Base-by-base conservation (phyloP, 64 coral and sea anemone species). In the Actinia tenebrosa region DNA sequence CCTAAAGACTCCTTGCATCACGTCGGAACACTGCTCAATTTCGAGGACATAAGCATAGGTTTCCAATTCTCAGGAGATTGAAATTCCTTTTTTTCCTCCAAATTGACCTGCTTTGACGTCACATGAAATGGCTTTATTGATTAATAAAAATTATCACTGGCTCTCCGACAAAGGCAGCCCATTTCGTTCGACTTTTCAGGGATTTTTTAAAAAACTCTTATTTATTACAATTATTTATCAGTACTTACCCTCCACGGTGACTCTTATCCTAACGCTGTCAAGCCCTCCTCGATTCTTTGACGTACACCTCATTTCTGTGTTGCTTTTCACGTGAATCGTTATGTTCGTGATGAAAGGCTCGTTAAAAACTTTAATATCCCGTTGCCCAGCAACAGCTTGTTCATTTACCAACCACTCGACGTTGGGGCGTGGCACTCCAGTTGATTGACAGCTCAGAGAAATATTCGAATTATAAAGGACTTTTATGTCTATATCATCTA, bases 401-500 rank as follows among this genome's bases (percentile, higher is more conserved):
- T 14, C 78, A 68, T 91, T 91, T 53, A 87, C 53, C 62, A 91
- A 17, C 45, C 86, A 52, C 46, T 30, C 53, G 60, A 91, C 25
- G 7, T 44, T 16, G 3, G 90, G 90, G 8, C 90, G 77, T 19
- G 90, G 90, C 59, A 91, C 56, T 17, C 90, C 90, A 87, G 90
- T 55, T 37, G 78, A 79, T 84, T 56, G 53, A 58, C 90, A 91
- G 20, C 18, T 46, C 30, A 91, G 19, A 15, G 53, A 52, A 13
- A 91, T 58, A 4, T 64, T 16, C 16, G 69, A 53, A 44, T 69
- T 77, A 16, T 84, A 89, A 0, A 9, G 44, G 2, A 71, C 26
- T 78, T 52, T 77, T 14, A 56, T 77, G 50, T 58, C 75, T 44
- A 53, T 27, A 54, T 53, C 64, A 44, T 60, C 37, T 14, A 84